Conservation (phyloP, 2,113 vertebrate genomes). For the Willisornis vidua region DNA sequence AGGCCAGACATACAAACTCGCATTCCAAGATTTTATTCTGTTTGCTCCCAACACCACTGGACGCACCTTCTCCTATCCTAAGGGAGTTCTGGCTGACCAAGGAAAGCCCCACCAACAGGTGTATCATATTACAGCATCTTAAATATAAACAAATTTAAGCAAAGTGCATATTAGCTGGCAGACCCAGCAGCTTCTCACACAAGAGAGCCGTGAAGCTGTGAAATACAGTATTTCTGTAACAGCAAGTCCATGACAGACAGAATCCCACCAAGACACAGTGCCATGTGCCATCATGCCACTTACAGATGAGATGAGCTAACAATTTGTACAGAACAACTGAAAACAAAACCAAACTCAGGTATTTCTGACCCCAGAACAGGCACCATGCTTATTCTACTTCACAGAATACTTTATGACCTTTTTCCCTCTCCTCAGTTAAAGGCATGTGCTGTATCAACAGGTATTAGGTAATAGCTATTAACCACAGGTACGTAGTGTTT, state of each 20-base stretch:
- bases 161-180: not conserved
- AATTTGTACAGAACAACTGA: not conserved
- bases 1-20: not conserved
- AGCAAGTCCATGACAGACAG: not conserved
- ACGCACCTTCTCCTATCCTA: not conserved
- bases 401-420: not conserved
- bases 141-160: not conserved
- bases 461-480: not conserved
- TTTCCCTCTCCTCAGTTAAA: not conserved
- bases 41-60: not conserved
- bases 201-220: not conserved
- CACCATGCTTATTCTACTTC: not conserved
- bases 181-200: not conserved
- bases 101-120: not conserved
- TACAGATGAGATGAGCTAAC: not conserved
- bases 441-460: not conserved
- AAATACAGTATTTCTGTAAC: not conserved
- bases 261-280: not conserved
- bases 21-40: not conserved
- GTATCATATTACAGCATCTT: too few relatives aligned
- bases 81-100: not conserved
- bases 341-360: not conserved
- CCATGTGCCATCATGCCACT: not conserved
- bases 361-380: not conserved
- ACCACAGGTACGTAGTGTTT: not conserved